Evolutionary conservation across 2,113 vertebrate genomes (phyloP), one percentile per base, ranked within the genome.

Genomic region (Sapajus apella): DNA sequence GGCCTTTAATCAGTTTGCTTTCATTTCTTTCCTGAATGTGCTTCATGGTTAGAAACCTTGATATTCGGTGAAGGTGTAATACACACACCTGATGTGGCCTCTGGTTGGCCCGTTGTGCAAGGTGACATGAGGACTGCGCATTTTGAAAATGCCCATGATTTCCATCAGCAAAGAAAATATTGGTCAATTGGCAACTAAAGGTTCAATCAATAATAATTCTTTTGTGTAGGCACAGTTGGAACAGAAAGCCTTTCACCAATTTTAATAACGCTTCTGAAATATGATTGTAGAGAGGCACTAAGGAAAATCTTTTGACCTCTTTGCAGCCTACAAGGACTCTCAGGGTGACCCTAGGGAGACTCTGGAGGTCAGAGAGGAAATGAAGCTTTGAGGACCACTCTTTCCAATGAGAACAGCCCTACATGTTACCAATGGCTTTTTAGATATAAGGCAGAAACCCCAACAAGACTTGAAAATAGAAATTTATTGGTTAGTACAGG

Each of bases 161-260:
- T 97, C 97, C 21, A 95, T 96, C 92, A 95, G 47, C 97, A 97
- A 45, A 64, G 81, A n/a, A 79, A 68, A 96, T 56, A 84, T 68
- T 68, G 86, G 55, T 96, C 90, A 66, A 52, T 86, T 92, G 87
- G 72, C 68, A 94, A 86, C 47, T 95, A 85, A 96, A 81, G 55
- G 45, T 94, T 77, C 88, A 86, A 90, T 83, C 76, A 70, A 95
- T 94, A 97, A 97, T 94, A 94, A 85, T 89, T 92, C 96, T 91
- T 96, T 97, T 97, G 97, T 98, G 50, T 81, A 70, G 68, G 32
- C 47, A 81, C 21, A 56, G 30, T 79, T 95, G 76, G 35, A 87
- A 95, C 84, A 97, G 94, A 97, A 96, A 96, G 80, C 61, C 96
- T 98, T 97, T 97, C 96, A 97, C 66, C 52, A 64, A 91, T 97